phyloP scores from a whole-genome alignment of 2,888 invertebrate species.

The Tanytarsus gracilentus region DNA sequence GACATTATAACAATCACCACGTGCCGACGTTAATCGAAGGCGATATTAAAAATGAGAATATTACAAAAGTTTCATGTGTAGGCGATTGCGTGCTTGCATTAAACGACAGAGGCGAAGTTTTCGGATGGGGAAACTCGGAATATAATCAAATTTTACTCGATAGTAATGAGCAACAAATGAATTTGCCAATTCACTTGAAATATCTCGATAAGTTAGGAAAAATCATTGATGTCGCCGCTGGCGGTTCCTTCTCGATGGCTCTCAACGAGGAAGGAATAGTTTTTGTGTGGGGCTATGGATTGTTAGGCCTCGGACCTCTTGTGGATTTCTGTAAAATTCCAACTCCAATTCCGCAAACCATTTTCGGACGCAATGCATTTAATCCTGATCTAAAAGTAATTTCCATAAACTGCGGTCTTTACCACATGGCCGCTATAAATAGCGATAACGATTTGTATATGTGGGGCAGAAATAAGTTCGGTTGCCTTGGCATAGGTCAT shows the following conservation, averaged over 20 bases:
- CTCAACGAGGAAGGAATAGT: conserved; percentile 76
- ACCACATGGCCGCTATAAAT: conserved; percentile 72
- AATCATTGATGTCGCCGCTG: conserved; percentile 70
- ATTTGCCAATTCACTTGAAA: conserved; percentile 56
- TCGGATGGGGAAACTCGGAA: conserved; percentile 96
- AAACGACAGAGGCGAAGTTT: conserved; percentile 80
- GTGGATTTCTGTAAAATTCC: conserved; percentile 59
- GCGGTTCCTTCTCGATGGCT: conserved; percentile 77
- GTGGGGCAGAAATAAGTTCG: conserved; percentile 84
- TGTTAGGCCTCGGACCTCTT: conserved; percentile 80
- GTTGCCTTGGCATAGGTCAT: conserved; percentile 76
- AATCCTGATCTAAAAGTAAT: conserved; percentile 58
- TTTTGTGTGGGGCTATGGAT: conserved; percentile 90
- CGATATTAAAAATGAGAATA: conserved; percentile 71
- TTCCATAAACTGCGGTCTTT: conserved; percentile 61
- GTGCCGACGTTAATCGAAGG: conserved; percentile 59
- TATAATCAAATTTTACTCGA: conserved; percentile 68
- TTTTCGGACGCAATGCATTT: conserved; percentile 82
- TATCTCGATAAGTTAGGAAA: conserved; percentile 60
- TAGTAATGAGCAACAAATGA: conserved; percentile 57
- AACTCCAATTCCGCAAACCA: conserved; percentile 60
- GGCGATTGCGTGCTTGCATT: conserved; percentile 85
- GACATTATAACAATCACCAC: conserved; percentile 54
- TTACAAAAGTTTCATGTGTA: conserved; percentile 67
- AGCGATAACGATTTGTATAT: conserved; percentile 74